phyloP scores from a whole-genome alignment of 2,113 vertebrate species.

The Oreochromis niloticus region DNA sequence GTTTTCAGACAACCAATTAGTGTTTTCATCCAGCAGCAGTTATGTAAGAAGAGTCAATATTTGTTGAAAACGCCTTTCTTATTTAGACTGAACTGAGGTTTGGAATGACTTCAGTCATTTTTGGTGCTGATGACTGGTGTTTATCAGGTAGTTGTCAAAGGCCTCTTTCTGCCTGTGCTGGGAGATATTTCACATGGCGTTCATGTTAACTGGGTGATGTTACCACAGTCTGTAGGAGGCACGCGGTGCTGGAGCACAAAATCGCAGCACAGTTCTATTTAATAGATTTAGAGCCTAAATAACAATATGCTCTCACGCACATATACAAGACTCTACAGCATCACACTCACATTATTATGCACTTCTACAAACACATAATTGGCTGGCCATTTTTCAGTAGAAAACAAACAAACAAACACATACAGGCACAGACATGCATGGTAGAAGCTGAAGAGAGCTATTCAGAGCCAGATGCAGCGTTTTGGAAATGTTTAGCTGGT shows the following conservation, averaged over 20 bases:
- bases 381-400: not conserved
- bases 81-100: slow-evolving; percentile 33
- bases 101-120: slow-evolving; percentile 50
- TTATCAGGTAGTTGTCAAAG: slow-evolving; percentile 48
- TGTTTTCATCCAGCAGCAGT: slow-evolving; percentile 60
- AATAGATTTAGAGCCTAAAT: not conserved
- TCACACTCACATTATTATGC: not conserved
- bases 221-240: not conserved
- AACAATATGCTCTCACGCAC: not conserved
- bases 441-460: not conserved
- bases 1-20: slow-evolving; percentile 62
- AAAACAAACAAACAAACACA: not conserved
- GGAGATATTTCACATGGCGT: slow-evolving; percentile 31
- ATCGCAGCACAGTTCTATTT: not conserved
- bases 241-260: not conserved
- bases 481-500: not conserved
- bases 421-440: not conserved
- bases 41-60: slow-evolving; percentile 71
- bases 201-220: slow-evolving; percentile 6
- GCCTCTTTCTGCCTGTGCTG: slow-evolving; percentile 47
- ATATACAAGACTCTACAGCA: not conserved
- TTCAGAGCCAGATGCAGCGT: not conserved
- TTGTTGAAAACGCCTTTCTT: slow-evolving; percentile 65
- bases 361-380: not conserved
- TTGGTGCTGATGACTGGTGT: slow-evolving; percentile 8